Percentiles rank a stretch among this genome's conserved stretches.
These are phyloP conservation scores for Rhyacophila brunnea DNA, from an alignment of 1,140 invertebrate genomes.

Conservation along the genomic window DNA sequence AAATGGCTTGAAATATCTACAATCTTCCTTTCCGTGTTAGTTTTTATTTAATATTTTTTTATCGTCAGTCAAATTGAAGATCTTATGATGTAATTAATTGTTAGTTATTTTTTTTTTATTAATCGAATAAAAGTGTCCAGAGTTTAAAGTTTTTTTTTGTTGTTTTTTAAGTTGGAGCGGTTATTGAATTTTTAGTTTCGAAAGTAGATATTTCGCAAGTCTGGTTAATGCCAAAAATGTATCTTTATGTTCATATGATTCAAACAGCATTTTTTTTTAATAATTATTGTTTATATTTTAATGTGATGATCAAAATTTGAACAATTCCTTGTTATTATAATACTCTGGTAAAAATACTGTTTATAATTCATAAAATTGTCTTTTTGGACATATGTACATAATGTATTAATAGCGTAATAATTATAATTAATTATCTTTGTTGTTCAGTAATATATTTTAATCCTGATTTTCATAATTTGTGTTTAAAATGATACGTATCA, in stretches of 20 bases:
- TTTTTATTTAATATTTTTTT: too few relatives aligned
- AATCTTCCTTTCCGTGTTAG: background rate
- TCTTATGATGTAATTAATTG: too few relatives aligned
- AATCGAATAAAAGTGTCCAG: too few relatives aligned
- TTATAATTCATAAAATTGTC: slow-evolving; percentile 30
- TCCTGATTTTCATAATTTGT: slow-evolving; percentile 34
- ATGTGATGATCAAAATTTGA: slow-evolving; percentile 28
- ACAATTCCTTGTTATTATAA: slow-evolving; percentile 21
- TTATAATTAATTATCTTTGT: slow-evolving; percentile 27
- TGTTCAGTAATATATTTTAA: slow-evolving; percentile 34
- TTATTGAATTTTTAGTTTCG: slow-evolving; percentile 4
- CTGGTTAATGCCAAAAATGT: slow-evolving; percentile 30
- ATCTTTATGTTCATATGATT: slow-evolving; percentile 5
- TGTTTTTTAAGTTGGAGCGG: too few relatives aligned
- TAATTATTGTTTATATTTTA: slow-evolving; percentile 17
- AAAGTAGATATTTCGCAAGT: slow-evolving; percentile 14
- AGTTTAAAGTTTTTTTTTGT: too few relatives aligned
- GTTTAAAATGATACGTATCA: slow-evolving; percentile 36
- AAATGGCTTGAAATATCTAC: slow-evolving; percentile 16
- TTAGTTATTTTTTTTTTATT: too few relatives aligned
- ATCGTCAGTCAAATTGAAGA: too few relatives aligned
- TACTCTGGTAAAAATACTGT: slow-evolving; percentile 25
- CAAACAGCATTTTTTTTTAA: slow-evolving; percentile 4
- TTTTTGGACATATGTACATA: slow-evolving; percentile 34
- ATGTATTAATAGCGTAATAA: slow-evolving; percentile 27